These are phyloP conservation scores for Sarcophaga subvicina DNA, from an alignment of 2,888 invertebrate species.

Conservation along the genomic window DNA sequence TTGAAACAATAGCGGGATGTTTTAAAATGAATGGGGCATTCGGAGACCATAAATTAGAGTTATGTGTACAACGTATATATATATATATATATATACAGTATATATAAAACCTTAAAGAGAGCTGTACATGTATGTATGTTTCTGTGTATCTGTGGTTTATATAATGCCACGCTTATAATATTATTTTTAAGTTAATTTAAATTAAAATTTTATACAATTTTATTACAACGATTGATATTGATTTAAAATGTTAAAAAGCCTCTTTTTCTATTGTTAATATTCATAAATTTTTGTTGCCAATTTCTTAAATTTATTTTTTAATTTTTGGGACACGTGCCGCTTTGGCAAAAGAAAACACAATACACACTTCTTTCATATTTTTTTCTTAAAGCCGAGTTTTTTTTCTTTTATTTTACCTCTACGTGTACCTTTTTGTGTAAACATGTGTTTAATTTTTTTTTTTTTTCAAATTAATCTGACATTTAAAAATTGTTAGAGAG, in stretches of 20 bases:
- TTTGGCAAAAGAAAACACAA: neutral
- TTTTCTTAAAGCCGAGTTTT: neutral
- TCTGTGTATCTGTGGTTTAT: too few relatives aligned
- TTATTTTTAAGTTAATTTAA: too few relatives aligned
- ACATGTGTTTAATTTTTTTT: neutral
- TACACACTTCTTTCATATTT: neutral
- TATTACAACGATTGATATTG: neutral
- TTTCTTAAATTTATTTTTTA: neutral
- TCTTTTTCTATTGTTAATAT: neutral
- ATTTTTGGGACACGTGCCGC: slow-evolving; percentile 11
- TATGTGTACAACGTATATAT: too few relatives aligned
- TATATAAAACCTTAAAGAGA: too few relatives aligned
- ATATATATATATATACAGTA: too few relatives aligned
- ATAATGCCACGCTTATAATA: too few relatives aligned
- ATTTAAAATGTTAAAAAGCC: neutral
- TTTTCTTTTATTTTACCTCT: neutral
- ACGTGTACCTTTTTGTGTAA: neutral
- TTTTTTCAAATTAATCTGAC: slow-evolving; percentile 12
- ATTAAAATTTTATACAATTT: neutral
- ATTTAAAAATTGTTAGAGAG: slow-evolving; percentile 13
- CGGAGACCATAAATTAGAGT: too few relatives aligned
- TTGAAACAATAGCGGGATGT: too few relatives aligned
- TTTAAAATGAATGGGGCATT: neutral
- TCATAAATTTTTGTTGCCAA: neutral
- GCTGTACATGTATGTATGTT: too few relatives aligned